These are phyloP conservation scores for Opisthocomus hoazin DNA, from an alignment of 2,113 vertebrate species.

Conservation along the genomic window DNA sequence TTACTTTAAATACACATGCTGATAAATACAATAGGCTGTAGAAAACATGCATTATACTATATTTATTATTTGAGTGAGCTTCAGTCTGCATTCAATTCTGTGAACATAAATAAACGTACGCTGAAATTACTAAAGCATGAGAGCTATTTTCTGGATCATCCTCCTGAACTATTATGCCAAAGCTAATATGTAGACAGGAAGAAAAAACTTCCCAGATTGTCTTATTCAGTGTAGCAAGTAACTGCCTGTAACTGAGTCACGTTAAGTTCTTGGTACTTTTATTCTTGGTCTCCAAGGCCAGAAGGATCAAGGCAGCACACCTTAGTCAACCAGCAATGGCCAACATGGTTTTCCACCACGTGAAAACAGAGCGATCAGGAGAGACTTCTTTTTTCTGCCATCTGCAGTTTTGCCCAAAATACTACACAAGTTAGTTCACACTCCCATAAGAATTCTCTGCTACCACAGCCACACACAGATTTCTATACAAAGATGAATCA, in stretches of 20 bases:
- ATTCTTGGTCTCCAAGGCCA: not conserved
- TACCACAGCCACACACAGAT: not conserved
- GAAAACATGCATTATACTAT: not conserved
- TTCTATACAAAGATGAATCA: not conserved
- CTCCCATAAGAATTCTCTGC: not conserved
- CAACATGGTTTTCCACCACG: not conserved
- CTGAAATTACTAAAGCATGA: not conserved
- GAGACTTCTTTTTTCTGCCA: not conserved
- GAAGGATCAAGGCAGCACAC: not conserved
- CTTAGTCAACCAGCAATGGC: not conserved
- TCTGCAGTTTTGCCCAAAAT: not conserved
- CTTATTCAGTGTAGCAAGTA: not conserved
- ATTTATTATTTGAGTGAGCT: not conserved
- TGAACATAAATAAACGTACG: not conserved
- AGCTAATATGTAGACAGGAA: not conserved
- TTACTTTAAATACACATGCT: not conserved
- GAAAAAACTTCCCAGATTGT: not conserved
- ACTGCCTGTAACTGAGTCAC: not conserved
- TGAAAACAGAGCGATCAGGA: not conserved
- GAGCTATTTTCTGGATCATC: conserved; percentile 7
- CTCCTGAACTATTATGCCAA: not conserved
- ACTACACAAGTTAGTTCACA: not conserved
- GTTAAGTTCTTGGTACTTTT: not conserved
- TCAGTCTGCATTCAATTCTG: not conserved
- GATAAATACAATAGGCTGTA: not conserved